Percentiles rank a stretch among this genome's conserved stretches.
Conservation (phyloP, 2,113 vertebrate species). For the Aldabrachelys gigantea region DNA sequence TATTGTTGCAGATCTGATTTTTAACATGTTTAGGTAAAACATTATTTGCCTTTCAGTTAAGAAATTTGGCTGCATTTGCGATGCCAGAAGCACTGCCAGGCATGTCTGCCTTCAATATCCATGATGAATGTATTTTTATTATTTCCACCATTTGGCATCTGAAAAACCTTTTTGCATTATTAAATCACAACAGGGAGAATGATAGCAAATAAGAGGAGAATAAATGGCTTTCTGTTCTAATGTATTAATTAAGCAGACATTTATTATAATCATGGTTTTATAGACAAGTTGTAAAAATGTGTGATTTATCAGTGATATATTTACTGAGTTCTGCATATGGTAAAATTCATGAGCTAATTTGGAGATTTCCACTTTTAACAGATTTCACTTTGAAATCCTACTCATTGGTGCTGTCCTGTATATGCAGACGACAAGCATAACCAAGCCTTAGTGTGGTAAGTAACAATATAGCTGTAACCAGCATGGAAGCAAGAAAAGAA, state of each 20-base stretch:
- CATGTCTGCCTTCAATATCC: slow-evolving; percentile 68
- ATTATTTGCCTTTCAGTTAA: slow-evolving; percentile 37
- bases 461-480: neutral
- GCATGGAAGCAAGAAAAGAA: neutral
- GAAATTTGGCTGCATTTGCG: slow-evolving; percentile 52
- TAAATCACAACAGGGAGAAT: slow-evolving; percentile 79
- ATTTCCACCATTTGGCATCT: slow-evolving; percentile 79
- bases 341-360: slow-evolving; percentile 52
- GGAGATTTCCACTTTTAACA: neutral
- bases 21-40: slow-evolving; percentile 43
- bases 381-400: neutral
- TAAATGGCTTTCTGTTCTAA: slow-evolving; percentile 81
- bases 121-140: slow-evolving; percentile 81
- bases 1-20: slow-evolving; percentile 13
- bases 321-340: slow-evolving; percentile 41
- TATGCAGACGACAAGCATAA: neutral
- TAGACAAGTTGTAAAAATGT: slow-evolving; percentile 79
- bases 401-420: neutral
- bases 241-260: slow-evolving; percentile 85
- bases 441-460: neutral
- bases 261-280: slow-evolving; percentile 83
- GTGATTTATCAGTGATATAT: slow-evolving; percentile 65
- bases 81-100: slow-evolving; percentile 57
- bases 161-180: slow-evolving; percentile 83
- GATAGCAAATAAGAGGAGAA: slow-evolving; percentile 81